Conservation (phyloP, 2,888 invertebrate genomes). For the Spisula solida region DNA sequence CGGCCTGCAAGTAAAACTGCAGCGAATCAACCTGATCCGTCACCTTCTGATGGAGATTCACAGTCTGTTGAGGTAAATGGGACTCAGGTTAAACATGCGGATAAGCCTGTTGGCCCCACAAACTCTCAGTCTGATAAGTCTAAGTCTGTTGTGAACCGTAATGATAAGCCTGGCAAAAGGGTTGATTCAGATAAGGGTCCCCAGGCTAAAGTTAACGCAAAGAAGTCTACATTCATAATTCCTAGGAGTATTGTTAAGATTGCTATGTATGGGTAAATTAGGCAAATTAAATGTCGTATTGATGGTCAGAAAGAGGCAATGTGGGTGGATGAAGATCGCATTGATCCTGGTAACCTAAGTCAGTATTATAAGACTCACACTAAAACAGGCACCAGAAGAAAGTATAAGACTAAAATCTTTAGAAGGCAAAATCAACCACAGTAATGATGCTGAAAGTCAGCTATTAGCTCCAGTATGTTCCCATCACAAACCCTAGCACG, state of each 20-base stretch:
- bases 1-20: not conserved
- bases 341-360: not conserved
- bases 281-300: not conserved
- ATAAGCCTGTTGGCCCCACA: not conserved
- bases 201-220: not conserved
- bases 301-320: not conserved
- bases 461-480: not conserved
- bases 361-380: slow-evolving; percentile 2
- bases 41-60: slow-evolving; percentile 23
- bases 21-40: not conserved
- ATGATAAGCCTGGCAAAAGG: not conserved
- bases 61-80: slow-evolving; percentile 33
- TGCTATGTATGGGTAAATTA: not conserved
- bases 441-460: not conserved
- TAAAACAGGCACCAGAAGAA: not conserved
- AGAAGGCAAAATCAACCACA: not conserved
- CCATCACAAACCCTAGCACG: slow-evolving; percentile 30
- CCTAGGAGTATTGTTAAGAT: slow-evolving; percentile 9
- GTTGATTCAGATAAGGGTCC: not conserved
- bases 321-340: not conserved
- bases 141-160: not conserved
- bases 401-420: not conserved
- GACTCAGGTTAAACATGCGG: not conserved
- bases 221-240: not conserved
- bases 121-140: slow-evolving; percentile 14